These are phyloP conservation scores for Margarornis squamiger DNA, from an alignment of 2,797 vertebrate genomes.

Conservation along the genomic window DNA sequence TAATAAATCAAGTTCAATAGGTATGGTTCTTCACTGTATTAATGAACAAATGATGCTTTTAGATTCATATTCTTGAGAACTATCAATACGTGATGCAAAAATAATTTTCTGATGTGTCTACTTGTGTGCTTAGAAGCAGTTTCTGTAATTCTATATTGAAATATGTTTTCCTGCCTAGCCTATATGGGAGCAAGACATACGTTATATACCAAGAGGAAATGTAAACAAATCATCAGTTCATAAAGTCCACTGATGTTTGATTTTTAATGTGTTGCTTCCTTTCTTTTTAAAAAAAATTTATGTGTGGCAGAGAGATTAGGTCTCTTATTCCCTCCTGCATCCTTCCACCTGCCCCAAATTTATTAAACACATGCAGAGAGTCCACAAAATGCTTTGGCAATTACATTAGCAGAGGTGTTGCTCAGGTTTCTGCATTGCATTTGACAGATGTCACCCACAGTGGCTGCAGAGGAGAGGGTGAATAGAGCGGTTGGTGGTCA, in stretches of 20 bases:
- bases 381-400: background rate
- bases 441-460: background rate
- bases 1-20: background rate
- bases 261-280: background rate
- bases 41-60: background rate
- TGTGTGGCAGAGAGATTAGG: background rate
- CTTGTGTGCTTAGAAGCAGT: background rate
- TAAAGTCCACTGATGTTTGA: background rate
- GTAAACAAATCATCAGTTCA: background rate
- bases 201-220: background rate
- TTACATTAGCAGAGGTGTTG: background rate
- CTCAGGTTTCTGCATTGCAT: background rate
- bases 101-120: background rate
- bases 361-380: background rate
- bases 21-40: background rate
- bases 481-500: background rate
- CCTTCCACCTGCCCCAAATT: background rate
- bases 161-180: background rate
- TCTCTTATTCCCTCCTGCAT: background rate
- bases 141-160: background rate
- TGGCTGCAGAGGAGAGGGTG: background rate
- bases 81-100: background rate
- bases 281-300: background rate
- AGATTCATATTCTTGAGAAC: background rate
- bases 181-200: background rate